These are phyloP conservation scores for Molossus alvarezi DNA, from an alignment of 2,797 vertebrate genomes.

Conservation along the genomic window DNA sequence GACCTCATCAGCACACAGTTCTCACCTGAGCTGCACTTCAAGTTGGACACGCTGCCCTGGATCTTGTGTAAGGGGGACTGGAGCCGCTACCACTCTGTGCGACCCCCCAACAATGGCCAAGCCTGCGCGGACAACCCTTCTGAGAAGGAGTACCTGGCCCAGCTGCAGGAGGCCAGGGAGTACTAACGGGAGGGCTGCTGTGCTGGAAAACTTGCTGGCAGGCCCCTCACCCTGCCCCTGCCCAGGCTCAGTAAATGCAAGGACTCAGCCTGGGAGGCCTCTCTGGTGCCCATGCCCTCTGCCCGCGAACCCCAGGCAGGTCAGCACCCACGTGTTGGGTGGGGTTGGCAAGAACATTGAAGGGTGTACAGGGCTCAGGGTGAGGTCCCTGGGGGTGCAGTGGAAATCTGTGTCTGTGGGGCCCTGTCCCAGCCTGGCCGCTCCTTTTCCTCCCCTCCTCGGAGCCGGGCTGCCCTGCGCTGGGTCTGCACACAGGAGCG, in stretches of 20 bases:
- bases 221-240: not conserved
- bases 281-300: not conserved
- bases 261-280: not conserved
- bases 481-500: not conserved
- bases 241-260: not conserved
- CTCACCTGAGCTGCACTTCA: slow-evolving; percentile 97
- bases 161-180: slow-evolving; percentile 96
- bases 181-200: slow-evolving; percentile 88
- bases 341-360: not conserved
- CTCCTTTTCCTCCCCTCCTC: fast-evolving
- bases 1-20: slow-evolving; percentile 97
- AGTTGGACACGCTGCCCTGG: slow-evolving; percentile 97
- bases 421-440: not conserved
- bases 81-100: slow-evolving; percentile 95
- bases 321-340: not conserved
- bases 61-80: slow-evolving; percentile 98
- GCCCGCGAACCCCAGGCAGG: not conserved
- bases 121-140: slow-evolving; percentile 93
- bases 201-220: not conserved
- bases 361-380: not conserved
- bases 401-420: not conserved
- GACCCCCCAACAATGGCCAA: slow-evolving; percentile 96
- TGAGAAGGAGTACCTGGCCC: slow-evolving; percentile 95
- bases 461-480: not conserved
- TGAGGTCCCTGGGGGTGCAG: not conserved